A percentile compares a stretch with the other conserved stretches of the same genome.
These are phyloP conservation scores for Dermatemys mawii DNA, from an alignment of 2,113 vertebrate genomes.

Conservation along the genomic window DNA sequence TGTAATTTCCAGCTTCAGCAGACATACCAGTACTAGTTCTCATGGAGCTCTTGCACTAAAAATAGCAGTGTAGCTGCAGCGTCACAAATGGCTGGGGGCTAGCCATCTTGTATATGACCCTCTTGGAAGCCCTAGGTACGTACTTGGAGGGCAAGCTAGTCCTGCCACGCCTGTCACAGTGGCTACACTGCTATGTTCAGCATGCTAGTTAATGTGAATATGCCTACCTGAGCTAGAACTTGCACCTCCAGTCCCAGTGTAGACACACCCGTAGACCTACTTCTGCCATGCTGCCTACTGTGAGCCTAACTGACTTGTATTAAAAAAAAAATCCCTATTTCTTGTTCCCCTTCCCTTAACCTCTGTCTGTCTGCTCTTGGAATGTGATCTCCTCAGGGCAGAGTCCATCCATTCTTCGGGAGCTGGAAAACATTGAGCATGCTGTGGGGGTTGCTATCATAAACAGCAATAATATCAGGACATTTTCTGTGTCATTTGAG, in stretches of 20 bases:
- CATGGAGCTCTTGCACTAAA: background rate
- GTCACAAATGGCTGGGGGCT: background rate
- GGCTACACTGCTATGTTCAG: background rate
- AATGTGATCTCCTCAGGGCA: fast-evolving
- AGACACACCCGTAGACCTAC: background rate
- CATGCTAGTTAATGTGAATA: background rate
- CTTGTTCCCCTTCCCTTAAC: background rate
- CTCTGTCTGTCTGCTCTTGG: background rate
- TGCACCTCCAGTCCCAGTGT: background rate
- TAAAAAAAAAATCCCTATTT: background rate
- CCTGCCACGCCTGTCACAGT: background rate
- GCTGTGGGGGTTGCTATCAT: background rate
- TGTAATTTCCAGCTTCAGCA: background rate
- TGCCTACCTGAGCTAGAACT: background rate
- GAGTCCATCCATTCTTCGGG: fast-evolving
- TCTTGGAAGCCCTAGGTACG: background rate
- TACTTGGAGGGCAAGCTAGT: background rate
- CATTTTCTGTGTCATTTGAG: background rate
- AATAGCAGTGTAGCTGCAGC: background rate
- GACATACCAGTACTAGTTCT: background rate
- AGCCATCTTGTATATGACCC: background rate
- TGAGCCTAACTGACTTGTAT: background rate
- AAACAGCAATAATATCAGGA: background rate
- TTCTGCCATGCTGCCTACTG: background rate
- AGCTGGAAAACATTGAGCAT: background rate